Evolutionary conservation across 2,888 invertebrate species (phyloP).

Genomic region (Chaitophorus viminalis): DNA sequence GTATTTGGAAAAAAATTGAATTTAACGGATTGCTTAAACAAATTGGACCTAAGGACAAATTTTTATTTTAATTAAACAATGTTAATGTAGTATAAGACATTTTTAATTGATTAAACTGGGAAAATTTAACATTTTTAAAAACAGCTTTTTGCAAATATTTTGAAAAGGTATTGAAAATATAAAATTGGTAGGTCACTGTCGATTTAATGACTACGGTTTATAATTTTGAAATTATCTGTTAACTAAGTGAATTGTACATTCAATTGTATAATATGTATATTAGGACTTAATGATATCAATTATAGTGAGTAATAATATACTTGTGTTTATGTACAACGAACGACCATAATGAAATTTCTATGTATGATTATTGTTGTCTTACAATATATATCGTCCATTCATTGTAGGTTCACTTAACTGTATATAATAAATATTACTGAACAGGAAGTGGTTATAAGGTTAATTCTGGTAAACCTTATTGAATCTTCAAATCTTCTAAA

Average conservation of each 20-base stretch:
- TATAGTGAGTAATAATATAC: not conserved
- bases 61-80: too few relatives aligned
- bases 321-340: not conserved
- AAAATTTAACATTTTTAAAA: too few relatives aligned
- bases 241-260: not conserved
- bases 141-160: too few relatives aligned
- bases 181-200: too few relatives aligned
- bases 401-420: not conserved
- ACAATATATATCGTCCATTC: not conserved
- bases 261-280: not conserved
- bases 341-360: not conserved
- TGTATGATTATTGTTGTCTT: too few relatives aligned
- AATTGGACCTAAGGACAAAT: too few relatives aligned
- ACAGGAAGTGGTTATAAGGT: not conserved
- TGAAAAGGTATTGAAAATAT: too few relatives aligned
- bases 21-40: too few relatives aligned
- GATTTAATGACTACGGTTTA: not conserved
- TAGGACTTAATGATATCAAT: not conserved
- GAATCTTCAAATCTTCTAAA: not conserved
- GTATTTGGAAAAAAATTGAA: too few relatives aligned
- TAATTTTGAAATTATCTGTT: not conserved
- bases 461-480: slow-evolving; percentile 39
- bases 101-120: too few relatives aligned
- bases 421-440: not conserved
- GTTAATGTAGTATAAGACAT: too few relatives aligned